Percentiles rank a stretch among this genome's conserved stretches.
Conservation (phyloP, 2,113 vertebrate species). For the Varanus salvator region DNA sequence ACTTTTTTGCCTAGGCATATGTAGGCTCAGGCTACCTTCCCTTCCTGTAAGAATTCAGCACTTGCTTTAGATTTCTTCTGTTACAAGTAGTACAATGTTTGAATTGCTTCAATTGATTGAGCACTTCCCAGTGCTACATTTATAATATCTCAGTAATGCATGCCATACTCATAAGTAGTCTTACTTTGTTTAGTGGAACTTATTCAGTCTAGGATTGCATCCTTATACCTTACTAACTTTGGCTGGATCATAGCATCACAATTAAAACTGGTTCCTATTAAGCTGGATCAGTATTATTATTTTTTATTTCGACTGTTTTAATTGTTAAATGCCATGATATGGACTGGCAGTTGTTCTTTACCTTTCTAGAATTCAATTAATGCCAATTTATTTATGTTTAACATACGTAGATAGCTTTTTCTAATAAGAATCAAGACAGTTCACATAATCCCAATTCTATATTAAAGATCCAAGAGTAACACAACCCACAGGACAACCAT, state of each 20-base stretch:
- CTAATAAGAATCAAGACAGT: not conserved
- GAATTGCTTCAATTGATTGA: not conserved
- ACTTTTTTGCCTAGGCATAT: not conserved
- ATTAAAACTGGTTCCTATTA: not conserved
- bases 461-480: not conserved
- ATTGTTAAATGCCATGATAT: not conserved
- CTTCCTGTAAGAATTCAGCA: not conserved
- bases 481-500: not conserved
- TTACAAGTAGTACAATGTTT: not conserved
- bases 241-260: not conserved
- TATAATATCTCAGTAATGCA: not conserved
- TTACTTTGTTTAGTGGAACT: not conserved
- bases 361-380: not conserved
- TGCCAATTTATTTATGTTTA: not conserved
- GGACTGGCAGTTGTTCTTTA: not conserved
- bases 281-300: not conserved
- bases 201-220: not conserved
- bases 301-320: not conserved
- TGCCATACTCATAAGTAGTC: not conserved
- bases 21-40: not conserved
- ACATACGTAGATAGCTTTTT: not conserved
- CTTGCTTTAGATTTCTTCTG: not conserved
- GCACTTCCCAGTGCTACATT: not conserved
- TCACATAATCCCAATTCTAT: not conserved
- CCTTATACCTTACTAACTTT: not conserved